These are phyloP conservation scores for Rhynchonycteris naso DNA, from an alignment of 2,797 vertebrate genomes.

Conservation along the genomic window DNA sequence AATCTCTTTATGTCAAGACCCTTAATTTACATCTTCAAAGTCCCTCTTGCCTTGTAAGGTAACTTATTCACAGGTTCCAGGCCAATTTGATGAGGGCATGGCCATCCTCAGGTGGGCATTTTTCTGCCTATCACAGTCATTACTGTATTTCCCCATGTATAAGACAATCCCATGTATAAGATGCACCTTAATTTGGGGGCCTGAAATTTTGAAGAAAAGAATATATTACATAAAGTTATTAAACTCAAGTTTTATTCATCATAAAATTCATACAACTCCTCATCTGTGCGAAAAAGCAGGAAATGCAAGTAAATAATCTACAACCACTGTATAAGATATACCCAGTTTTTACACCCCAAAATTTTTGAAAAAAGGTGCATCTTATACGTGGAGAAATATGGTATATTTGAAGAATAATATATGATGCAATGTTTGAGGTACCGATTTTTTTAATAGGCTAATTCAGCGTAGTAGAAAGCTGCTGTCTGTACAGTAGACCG, in stretches of 20 bases:
- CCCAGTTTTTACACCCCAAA: too few relatives aligned
- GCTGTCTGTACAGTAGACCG: not conserved
- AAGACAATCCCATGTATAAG: too few relatives aligned
- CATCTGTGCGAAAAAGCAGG: too few relatives aligned
- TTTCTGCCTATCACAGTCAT: constrained; percentile 4
- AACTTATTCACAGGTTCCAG: not conserved
- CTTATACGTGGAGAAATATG: too few relatives aligned
- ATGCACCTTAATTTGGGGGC: too few relatives aligned
- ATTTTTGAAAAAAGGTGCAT: too few relatives aligned
- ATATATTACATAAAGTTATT: too few relatives aligned
- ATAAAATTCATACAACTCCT: too few relatives aligned
- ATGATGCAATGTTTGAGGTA: not conserved
- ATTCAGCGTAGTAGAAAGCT: not conserved
- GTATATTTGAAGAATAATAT: constrained; percentile 44
- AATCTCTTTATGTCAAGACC: not conserved
- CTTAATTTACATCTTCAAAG: not conserved
- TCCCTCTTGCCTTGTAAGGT: not conserved
- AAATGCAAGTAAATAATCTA: too few relatives aligned
- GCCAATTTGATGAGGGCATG: not conserved
- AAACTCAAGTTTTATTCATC: too few relatives aligned
- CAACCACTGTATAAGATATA: too few relatives aligned
- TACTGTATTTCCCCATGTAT: not conserved
- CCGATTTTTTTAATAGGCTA: constrained; percentile 33
- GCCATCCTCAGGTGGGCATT: not conserved
- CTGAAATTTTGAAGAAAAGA: too few relatives aligned